Evolutionary conservation across 2,888 invertebrate species (phyloP).

Genomic region (Hypselothyrea guttata): DNA sequence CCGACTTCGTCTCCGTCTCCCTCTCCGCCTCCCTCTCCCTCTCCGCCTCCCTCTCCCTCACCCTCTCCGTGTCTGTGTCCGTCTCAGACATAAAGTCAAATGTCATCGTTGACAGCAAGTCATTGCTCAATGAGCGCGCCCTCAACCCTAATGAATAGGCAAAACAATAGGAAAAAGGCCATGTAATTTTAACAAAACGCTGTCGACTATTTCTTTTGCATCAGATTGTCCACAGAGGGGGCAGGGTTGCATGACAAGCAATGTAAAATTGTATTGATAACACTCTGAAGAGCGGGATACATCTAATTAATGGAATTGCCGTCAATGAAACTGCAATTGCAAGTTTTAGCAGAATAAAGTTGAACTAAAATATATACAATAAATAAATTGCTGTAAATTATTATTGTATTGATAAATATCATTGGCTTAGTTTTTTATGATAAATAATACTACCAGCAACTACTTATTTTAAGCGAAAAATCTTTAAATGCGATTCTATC

Average conservation of each 20-base stretch:
- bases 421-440: no score
- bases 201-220: slow-evolving; percentile 32
- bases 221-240: slow-evolving; percentile 47
- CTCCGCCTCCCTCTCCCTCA: neutral
- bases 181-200: slow-evolving; percentile 53
- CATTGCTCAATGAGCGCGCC: slow-evolving; percentile 59
- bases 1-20: neutral
- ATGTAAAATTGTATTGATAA: slow-evolving; percentile 13
- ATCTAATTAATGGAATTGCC: slow-evolving; percentile 44
- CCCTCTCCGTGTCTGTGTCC: neutral
- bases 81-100: slow-evolving; percentile 54
- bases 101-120: slow-evolving; percentile 65
- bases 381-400: slow-evolving; percentile 15
- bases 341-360: no score
- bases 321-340: neutral
- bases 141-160: slow-evolving; percentile 60
- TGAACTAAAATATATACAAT: no score
- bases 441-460: no score
- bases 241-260: slow-evolving; percentile 22
- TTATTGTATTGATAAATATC: no score
- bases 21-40: slow-evolving; percentile 1
- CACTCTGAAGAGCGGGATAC: neutral
- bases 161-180: slow-evolving; percentile 46
- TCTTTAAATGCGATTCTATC: no score
- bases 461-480: no score